These are phyloP conservation scores for Parasteatoda tepidariorum DNA, from an alignment of 1,140 invertebrate genomes.

Conservation along the genomic window DNA sequence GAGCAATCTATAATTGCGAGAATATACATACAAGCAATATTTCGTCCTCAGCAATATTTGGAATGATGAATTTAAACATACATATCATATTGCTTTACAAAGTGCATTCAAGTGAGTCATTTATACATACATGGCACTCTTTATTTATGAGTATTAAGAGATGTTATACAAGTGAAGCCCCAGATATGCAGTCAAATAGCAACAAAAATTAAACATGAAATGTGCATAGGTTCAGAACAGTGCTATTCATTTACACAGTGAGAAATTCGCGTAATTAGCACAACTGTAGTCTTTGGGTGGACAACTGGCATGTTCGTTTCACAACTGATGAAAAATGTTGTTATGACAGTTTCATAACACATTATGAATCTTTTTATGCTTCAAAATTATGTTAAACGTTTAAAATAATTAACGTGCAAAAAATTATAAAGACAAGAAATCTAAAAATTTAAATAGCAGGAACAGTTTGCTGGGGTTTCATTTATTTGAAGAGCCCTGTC, in stretches of 20 bases:
- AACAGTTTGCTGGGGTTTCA: too few species aligned
- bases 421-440: too few species aligned
- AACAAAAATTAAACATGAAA: background rate
- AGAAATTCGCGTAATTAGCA: slow-evolving; percentile 29
- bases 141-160: background rate
- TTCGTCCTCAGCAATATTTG: slow-evolving; percentile 20
- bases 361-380: too few species aligned
- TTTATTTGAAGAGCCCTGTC: too few species aligned
- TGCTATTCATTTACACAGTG: slow-evolving; percentile 38
- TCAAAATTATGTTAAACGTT: too few species aligned
- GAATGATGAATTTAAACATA: background rate
- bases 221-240: background rate
- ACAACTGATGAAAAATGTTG: background rate
- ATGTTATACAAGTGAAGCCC: background rate
- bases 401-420: too few species aligned
- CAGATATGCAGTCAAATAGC: slow-evolving; percentile 49
- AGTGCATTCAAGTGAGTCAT: slow-evolving; percentile 32
- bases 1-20: slow-evolving; percentile 51
- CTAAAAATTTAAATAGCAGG: too few species aligned
- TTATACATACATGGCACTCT: slow-evolving; percentile 37
- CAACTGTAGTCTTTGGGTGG: slow-evolving; percentile 57
- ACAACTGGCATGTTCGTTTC: slow-evolving; percentile 41
- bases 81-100: slow-evolving; percentile 47
- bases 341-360: too few species aligned
- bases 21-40: background rate